Conservation (phyloP, 92 coral and sea anemone genomes). For the Isaurus tuberculatus region DNA sequence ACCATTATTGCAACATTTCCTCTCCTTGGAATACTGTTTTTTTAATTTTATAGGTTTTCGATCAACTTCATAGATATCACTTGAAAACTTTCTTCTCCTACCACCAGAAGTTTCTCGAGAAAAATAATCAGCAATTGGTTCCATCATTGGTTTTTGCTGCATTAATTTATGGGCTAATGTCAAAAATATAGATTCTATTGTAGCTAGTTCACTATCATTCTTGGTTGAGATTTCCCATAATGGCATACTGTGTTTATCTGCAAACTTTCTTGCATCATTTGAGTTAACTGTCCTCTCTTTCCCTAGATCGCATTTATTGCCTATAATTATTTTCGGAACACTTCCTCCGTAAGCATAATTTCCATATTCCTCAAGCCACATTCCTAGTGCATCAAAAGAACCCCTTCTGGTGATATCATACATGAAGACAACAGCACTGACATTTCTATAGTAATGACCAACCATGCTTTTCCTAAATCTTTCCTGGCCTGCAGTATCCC, state of each 20-base stretch:
- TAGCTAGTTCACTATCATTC: slow-evolving; percentile 84
- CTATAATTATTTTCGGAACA: slow-evolving; percentile 90
- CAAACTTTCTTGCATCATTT: slow-evolving; percentile 94
- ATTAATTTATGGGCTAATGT: slow-evolving; percentile 85
- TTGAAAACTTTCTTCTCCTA: slow-evolving; percentile 9
- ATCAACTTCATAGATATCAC: slow-evolving; percentile 30
- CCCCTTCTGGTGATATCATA: slow-evolving; percentile 89
- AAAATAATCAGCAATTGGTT: slow-evolving; percentile 28
- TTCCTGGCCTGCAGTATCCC: slow-evolving; percentile 99
- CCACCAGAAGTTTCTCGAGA: slow-evolving; percentile 23
- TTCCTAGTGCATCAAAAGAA: slow-evolving; percentile 79
- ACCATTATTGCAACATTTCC: slow-evolving; percentile 71
- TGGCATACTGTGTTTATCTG: slow-evolving; percentile 87
- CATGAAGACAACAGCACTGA: slow-evolving; percentile 95
- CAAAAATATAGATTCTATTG: slow-evolving; percentile 87
- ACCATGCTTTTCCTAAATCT: slow-evolving; percentile 98
- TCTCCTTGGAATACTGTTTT: slow-evolving; percentile 46
- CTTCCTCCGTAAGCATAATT: slow-evolving; percentile 76
- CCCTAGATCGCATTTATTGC: slow-evolving; percentile 94
- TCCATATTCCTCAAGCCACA: slow-evolving; percentile 91
- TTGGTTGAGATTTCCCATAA: slow-evolving; percentile 97
- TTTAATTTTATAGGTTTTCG: slow-evolving; percentile 65
- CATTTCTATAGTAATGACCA: slow-evolving; percentile 93
- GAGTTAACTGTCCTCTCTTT: slow-evolving; percentile 81
- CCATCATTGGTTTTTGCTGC: slow-evolving; percentile 80